Conservation (phyloP, 2,888 invertebrate genomes). For the Andrena bucephala region DNA sequence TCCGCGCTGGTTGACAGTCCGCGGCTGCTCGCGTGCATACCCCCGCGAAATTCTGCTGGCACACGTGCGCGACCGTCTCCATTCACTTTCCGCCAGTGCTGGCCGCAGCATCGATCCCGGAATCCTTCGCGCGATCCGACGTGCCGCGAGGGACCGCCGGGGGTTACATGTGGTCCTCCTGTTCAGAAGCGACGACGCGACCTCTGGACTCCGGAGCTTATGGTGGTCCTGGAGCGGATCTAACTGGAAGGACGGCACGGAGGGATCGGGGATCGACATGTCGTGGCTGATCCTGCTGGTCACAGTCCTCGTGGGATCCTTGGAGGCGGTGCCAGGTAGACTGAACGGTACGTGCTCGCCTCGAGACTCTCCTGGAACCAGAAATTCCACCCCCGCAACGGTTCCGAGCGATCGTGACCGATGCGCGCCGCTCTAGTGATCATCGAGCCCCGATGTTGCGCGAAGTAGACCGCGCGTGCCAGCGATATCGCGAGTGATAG, state of each 20-base stretch:
- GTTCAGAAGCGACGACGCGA: constrained; percentile 26
- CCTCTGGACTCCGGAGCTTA: constrained; percentile 33
- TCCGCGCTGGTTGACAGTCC: constrained; percentile 11
- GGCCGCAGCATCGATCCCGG: constrained; percentile 63
- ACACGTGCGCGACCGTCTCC: constrained; percentile 60
- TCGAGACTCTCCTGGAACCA: neutral
- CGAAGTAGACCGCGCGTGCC: neutral
- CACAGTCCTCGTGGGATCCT: constrained; percentile 67
- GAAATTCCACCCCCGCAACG: constrained; percentile 2
- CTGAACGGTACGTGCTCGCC: constrained; percentile 75
- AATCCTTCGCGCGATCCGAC: constrained; percentile 37
- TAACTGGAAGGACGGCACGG: constrained; percentile 34
- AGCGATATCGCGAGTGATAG: constrained; percentile 25
- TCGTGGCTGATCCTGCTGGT: constrained; percentile 67
- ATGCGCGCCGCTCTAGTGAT: constrained; percentile 11
- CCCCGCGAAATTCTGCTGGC: constrained; percentile 47
- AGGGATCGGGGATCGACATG: constrained; percentile 48
- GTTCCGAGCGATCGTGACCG: neutral
- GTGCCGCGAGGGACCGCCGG: constrained; percentile 12
- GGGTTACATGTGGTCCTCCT: constrained; percentile 53
- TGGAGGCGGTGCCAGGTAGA: constrained; percentile 75
- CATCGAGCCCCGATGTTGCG: neutral
- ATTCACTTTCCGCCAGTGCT: constrained; percentile 70
- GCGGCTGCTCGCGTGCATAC: constrained; percentile 45
- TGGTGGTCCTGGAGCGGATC: constrained; percentile 31